phyloP scores from a whole-genome alignment of 2,797 vertebrate genomes.

The Anguilla pacifica region DNA sequence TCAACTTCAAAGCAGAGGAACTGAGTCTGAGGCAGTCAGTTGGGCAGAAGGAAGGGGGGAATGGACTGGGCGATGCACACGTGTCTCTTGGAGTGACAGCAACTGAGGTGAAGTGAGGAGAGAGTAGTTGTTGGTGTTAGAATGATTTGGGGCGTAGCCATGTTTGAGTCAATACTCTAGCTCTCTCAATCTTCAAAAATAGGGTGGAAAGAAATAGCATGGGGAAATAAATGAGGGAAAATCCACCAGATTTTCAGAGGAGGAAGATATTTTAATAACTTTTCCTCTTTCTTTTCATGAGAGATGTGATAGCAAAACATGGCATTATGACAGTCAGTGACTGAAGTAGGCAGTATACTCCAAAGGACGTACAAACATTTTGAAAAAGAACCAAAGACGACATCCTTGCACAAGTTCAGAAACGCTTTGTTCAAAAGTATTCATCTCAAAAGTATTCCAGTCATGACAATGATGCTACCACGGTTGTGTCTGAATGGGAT shows the following conservation, averaged over 20 bases:
- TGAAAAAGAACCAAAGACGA: neutral
- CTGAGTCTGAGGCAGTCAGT: constrained; percentile 71
- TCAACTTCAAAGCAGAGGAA: constrained; percentile 74
- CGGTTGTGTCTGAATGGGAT: too few relatives aligned
- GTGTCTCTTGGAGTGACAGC: constrained; percentile 76
- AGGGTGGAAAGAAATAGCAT: constrained; percentile 66
- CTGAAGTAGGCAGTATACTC: neutral
- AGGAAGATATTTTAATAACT: constrained; percentile 61
- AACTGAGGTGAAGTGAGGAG: constrained; percentile 26
- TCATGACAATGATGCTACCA: too few relatives aligned
- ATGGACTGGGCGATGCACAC: constrained; percentile 67
- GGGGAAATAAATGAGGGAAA: constrained; percentile 57
- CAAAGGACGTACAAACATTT: too few relatives aligned
- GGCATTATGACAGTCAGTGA: constrained; percentile 12
- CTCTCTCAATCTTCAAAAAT: constrained; percentile 65
- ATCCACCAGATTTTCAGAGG: constrained; percentile 61
- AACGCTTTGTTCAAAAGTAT: too few relatives aligned
- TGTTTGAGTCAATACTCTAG: constrained; percentile 64
- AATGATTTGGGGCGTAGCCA: constrained; percentile 71
- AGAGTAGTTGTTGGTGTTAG: constrained; percentile 63
- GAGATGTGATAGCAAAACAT: constrained; percentile 46
- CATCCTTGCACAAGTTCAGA: too few relatives aligned
- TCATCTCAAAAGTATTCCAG: too few relatives aligned
- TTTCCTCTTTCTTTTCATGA: constrained; percentile 41
- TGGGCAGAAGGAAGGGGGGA: constrained; percentile 69